Conservation (phyloP, 2,888 invertebrate genomes). For the Nymphalis urticae region DNA sequence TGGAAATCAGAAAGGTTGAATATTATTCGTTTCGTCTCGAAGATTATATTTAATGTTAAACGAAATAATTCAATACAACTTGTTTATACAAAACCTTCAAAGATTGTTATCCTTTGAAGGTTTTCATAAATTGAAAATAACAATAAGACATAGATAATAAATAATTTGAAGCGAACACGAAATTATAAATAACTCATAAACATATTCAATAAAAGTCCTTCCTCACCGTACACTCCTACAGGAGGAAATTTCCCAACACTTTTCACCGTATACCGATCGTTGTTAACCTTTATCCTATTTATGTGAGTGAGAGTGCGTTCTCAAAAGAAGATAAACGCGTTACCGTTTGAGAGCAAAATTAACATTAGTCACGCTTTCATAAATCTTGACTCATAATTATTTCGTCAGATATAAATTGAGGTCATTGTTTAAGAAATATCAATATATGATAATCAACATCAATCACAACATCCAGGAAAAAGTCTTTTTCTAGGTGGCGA, state of each 20-base stretch:
- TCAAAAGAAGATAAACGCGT: background rate
- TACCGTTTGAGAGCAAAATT: constrained; percentile 12
- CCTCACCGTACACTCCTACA: too few species aligned
- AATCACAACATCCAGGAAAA: constrained; percentile 27
- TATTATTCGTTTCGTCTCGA: constrained; percentile 15
- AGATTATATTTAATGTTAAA: constrained; percentile 5
- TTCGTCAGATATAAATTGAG: constrained; percentile 6
- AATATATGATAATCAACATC: constrained; percentile 25
- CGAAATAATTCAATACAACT: background rate
- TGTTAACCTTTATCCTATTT: background rate
- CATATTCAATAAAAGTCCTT: too few species aligned
- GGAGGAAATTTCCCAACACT: too few species aligned
- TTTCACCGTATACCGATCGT: background rate
- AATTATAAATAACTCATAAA: too few species aligned
- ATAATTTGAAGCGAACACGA: too few species aligned
- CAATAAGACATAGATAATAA: background rate
- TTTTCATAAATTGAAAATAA: background rate
- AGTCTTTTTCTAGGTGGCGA: constrained; percentile 11
- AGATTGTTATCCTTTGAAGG: background rate
- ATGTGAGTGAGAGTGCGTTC: constrained; percentile 11
- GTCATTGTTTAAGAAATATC: constrained; percentile 18
- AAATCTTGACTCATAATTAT: constrained; percentile 14
- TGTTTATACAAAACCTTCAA: background rate
- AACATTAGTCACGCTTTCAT: constrained; percentile 4
- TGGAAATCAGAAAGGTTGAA: background rate